Conservation (phyloP, 1,140 invertebrate genomes). For the Drosophila aff. region DNA sequence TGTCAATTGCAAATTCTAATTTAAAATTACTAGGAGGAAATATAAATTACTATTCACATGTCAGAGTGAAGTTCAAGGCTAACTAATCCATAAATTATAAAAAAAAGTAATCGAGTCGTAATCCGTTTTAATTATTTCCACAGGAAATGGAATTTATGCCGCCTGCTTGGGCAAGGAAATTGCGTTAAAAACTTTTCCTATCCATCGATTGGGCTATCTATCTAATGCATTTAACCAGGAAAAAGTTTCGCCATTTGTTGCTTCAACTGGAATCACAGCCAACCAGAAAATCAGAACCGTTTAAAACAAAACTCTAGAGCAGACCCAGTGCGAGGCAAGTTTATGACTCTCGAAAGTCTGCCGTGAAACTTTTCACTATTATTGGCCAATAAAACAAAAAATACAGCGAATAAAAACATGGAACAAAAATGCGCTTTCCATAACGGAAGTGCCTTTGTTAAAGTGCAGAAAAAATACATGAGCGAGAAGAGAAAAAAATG, state of each 20-base stretch:
- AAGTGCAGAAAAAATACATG: constrained; percentile 23
- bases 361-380: constrained; percentile 60
- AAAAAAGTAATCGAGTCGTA: neutral
- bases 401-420: constrained; percentile 24
- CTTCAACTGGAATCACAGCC: constrained; percentile 4
- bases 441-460: constrained; percentile 35
- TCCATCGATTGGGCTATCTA: neutral
- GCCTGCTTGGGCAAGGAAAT: neutral
- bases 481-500: constrained; percentile 24
- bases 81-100: constrained; percentile 1
- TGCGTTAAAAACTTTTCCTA: neutral
- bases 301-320: constrained; percentile 17
- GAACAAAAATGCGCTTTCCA: constrained; percentile 41
- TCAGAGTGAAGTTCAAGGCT: constrained; percentile 9
- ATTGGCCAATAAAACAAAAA: constrained; percentile 60
- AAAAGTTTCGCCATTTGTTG: constrained; percentile 14
- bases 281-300: constrained; percentile 23
- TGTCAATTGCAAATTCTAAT: constrained; percentile 4
- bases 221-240: neutral
- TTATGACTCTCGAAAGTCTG: constrained; percentile 33
- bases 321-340: constrained; percentile 8
- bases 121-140: constrained; percentile 7
- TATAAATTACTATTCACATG: neutral
- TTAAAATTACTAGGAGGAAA: neutral
- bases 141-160: neutral